Evolutionary conservation across 92 coral and sea anemone species (phyloP).

Genomic region (Parazoanthus swiftii): DNA sequence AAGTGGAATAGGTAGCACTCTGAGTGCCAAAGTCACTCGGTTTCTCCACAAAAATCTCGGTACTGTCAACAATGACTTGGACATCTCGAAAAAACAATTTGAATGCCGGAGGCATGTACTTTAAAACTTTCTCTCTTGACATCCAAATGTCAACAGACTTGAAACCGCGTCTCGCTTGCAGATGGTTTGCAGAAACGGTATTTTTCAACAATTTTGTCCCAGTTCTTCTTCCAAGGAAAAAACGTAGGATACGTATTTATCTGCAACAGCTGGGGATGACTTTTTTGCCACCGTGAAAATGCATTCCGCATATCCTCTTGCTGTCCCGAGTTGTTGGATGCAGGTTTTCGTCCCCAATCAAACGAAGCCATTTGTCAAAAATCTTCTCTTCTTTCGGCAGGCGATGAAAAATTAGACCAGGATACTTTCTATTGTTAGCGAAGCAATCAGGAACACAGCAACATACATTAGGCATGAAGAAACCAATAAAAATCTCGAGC

Average conservation of each 20-base stretch:
- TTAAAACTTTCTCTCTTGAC: conserved; percentile 3
- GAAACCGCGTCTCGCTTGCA: not conserved
- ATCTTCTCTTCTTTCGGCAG: not conserved
- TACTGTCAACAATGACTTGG: conserved; percentile 11
- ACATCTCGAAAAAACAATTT: not conserved
- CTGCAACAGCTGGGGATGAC: conserved; percentile 14
- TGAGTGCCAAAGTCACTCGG: not conserved
- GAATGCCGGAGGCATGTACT: conserved; percentile 7
- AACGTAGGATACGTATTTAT: not conserved
- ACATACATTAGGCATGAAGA: not conserved
- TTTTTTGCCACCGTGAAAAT: conserved; percentile 12
- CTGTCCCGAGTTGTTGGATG: not conserved
- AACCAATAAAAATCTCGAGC: not conserved
- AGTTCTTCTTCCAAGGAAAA: not conserved
- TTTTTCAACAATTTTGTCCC: not conserved
- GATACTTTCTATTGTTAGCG: conserved; percentile 10
- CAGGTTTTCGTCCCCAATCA: conserved; percentile 15
- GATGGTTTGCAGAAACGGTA: not conserved
- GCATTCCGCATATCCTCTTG: not conserved
- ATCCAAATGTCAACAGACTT: conserved; percentile 15
- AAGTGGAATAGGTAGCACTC: not conserved
- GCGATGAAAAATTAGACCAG: conserved; percentile 24
- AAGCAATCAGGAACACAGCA: conserved; percentile 18
- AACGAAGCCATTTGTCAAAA: not conserved
- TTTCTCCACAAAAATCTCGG: not conserved